Conservation (phyloP, 2,797 vertebrate genomes). For the Naso thynnoides region DNA sequence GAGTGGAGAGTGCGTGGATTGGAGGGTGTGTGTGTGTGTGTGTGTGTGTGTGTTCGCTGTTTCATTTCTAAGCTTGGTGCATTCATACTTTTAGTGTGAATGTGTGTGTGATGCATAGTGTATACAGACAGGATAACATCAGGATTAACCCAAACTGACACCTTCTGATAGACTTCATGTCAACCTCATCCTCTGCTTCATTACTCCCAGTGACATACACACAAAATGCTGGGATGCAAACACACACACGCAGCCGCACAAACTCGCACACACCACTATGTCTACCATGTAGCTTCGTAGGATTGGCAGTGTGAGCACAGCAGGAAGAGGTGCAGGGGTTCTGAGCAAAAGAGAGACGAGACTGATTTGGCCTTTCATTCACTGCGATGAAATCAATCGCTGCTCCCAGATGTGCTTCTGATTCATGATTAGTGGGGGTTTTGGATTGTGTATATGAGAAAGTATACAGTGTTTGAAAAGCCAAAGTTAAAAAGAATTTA, state of each 20-base stretch:
- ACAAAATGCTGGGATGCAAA: constrained; percentile 28
- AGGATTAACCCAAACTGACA: constrained; percentile 74
- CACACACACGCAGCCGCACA: constrained; percentile 38
- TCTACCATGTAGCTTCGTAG: constrained; percentile 40
- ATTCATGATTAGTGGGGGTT: constrained; percentile 70
- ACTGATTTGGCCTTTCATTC: constrained; percentile 68
- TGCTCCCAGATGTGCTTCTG: constrained; percentile 62
- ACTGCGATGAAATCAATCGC: constrained; percentile 74
- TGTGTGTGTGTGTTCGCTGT: background rate
- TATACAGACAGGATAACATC: constrained; percentile 62
- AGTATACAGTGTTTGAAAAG: constrained; percentile 21
- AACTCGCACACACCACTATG: constrained; percentile 34
- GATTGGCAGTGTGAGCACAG: constrained; percentile 55
- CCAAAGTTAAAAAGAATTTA: too few relatives aligned
- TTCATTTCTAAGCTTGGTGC: constrained; percentile 11
- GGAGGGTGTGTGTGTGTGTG: background rate
- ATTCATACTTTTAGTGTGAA: constrained; percentile 26
- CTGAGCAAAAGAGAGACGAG: constrained; percentile 42
- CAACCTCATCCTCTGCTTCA: constrained; percentile 69
- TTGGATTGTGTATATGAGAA: constrained; percentile 48
- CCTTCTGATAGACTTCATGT: constrained; percentile 71
- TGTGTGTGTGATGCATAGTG: constrained; percentile 22
- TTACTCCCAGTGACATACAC: constrained; percentile 68
- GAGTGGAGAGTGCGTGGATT: constrained; percentile 7
- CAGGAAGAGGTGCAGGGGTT: constrained; percentile 49